These are phyloP conservation scores for Aphidius colemani DNA, from an alignment of 2,888 invertebrate species.

Conservation along the genomic window DNA sequence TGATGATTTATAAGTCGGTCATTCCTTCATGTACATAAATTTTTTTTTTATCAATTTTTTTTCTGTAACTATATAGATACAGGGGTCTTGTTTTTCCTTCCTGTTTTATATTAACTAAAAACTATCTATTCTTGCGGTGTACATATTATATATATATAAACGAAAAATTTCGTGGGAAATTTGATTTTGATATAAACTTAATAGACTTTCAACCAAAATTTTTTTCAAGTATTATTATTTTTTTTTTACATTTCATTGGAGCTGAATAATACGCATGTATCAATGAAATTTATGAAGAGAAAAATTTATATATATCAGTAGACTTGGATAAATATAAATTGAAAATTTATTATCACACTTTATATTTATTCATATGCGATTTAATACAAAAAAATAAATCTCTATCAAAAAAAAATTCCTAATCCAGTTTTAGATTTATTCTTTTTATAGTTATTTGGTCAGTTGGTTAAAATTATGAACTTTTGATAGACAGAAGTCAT, in stretches of 20 bases:
- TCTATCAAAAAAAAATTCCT: no score
- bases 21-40: background rate
- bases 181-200: conserved; percentile 29
- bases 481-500: background rate
- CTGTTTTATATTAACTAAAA: no score
- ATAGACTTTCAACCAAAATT: conserved; percentile 6
- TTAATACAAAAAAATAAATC: background rate
- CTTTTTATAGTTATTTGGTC: background rate
- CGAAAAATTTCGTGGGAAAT: conserved; percentile 34
- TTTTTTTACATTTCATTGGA: conserved; percentile 8
- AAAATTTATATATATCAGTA: background rate
- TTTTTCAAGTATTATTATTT: background rate
- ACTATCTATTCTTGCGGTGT: no score
- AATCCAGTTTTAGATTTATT: no score
- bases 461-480: background rate
- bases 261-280: background rate
- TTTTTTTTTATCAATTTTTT: conserved; percentile 3
- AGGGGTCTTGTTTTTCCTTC: no score
- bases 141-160: background rate
- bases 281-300: background rate
- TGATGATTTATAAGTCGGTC: conserved; percentile 1
- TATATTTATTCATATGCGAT: background rate
- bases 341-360: background rate
- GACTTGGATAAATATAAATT: background rate
- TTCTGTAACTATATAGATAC: background rate